A percentile compares a stretch with the other conserved stretches of the same genome.
These are phyloP conservation scores for Pasiphila rectangulata DNA, from an alignment of 2,888 invertebrate species.

Conservation along the genomic window DNA sequence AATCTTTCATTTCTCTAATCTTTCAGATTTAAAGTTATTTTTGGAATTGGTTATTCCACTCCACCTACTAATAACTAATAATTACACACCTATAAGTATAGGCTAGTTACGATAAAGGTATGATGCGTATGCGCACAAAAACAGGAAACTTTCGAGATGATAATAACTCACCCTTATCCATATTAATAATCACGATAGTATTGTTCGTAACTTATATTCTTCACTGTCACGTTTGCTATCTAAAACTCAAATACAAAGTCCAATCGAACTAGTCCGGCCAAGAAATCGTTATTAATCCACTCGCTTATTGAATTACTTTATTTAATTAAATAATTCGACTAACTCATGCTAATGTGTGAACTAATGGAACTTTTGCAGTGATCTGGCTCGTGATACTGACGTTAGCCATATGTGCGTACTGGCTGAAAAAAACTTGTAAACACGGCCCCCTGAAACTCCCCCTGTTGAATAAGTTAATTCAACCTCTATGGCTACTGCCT, in stretches of 20 bases:
- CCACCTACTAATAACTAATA: no score
- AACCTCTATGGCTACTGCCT: slow-evolving; percentile 40
- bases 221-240: slow-evolving; percentile 59
- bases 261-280: slow-evolving; percentile 52
- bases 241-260: slow-evolving; percentile 39
- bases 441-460: slow-evolving; percentile 48
- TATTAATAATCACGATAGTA: slow-evolving; percentile 37
- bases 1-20: no score
- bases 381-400: slow-evolving; percentile 68
- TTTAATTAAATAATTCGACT: slow-evolving; percentile 79
- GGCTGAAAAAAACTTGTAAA: slow-evolving; percentile 56
- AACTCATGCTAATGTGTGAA: slow-evolving; percentile 78
- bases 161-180: slow-evolving; percentile 77
- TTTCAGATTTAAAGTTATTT: no score
- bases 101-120: no score
- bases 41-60: no score
- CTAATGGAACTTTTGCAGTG: slow-evolving; percentile 73
- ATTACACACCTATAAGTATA: no score
- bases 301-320: slow-evolving; percentile 78
- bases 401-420: slow-evolving; percentile 59
- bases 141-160: no score
- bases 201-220: slow-evolving; percentile 30
- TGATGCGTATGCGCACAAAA: no score
- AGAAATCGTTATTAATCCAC: slow-evolving; percentile 76
- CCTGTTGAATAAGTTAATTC: slow-evolving; percentile 29